Evolutionary conservation across 2,888 invertebrate species (phyloP).

Genomic region (Monopis laevigella): DNA sequence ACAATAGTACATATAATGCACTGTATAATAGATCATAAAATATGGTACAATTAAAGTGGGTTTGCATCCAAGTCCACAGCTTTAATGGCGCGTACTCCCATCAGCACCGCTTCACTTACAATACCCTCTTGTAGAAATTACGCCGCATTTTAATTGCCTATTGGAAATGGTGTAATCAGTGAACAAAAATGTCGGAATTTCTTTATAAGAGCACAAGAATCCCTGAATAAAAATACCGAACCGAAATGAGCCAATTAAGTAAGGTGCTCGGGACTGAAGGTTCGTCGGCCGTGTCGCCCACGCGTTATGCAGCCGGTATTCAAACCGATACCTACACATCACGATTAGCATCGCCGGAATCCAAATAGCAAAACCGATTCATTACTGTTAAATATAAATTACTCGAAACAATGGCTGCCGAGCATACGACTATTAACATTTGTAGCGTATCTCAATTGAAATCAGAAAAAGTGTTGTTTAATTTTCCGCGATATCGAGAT

Average conservation of each 20-base stretch:
- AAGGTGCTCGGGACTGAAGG: slow-evolving; percentile 5
- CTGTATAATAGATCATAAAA: too few species aligned
- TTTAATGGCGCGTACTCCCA: too few species aligned
- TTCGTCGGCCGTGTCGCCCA: slow-evolving; percentile 13
- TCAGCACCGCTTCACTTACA: too few species aligned
- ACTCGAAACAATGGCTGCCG: slow-evolving; percentile 1
- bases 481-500: too few species aligned
- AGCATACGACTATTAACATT: neutral
- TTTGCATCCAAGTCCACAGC: too few species aligned
- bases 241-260: slow-evolving; percentile 14
- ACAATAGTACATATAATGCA: too few species aligned
- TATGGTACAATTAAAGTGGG: too few species aligned
- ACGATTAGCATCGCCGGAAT: slow-evolving; percentile 13
- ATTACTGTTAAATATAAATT: neutral
- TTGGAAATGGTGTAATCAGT: slow-evolving; percentile 3
- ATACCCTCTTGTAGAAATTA: slow-evolving; percentile 3
- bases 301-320: slow-evolving; percentile 12
- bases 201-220: slow-evolving; percentile 12
- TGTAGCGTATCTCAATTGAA: neutral
- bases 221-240: slow-evolving; percentile 15
- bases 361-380: neutral
- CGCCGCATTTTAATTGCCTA: slow-evolving; percentile 2
- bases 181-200: slow-evolving; percentile 5
- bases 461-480: too few species aligned
- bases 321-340: slow-evolving; percentile 13